Conservation (phyloP, 2,113 vertebrate species). For the Mastomys natalensis region DNA sequence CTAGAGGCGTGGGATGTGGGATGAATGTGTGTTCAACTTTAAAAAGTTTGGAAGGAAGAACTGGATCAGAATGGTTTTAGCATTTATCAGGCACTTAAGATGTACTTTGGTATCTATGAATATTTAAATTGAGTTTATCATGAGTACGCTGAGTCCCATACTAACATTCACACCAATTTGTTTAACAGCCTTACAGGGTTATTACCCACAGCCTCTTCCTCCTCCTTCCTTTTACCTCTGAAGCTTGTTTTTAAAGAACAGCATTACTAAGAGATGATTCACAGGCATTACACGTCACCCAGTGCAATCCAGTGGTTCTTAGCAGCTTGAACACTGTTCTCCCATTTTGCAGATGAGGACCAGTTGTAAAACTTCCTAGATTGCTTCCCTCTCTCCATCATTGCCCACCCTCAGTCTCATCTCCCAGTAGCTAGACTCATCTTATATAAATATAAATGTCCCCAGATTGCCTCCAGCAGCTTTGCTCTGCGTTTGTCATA, state of each 20-base stretch:
- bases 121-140: background rate
- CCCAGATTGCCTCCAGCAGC: background rate
- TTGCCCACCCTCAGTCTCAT: background rate
- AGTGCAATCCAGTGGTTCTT: background rate
- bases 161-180: background rate
- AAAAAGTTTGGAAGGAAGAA: slow-evolving; percentile 39
- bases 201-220: background rate
- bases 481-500: background rate
- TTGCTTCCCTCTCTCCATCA: background rate
- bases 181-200: background rate
- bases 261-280: background rate
- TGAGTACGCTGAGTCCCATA: background rate
- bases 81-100: background rate
- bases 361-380: background rate
- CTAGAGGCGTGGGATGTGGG: background rate
- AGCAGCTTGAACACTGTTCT: background rate
- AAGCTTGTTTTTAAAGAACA: background rate
- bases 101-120: background rate
- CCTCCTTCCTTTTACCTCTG: background rate
- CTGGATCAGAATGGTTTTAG: background rate
- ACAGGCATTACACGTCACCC: background rate
- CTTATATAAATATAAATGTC: background rate
- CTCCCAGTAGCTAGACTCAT: background rate
- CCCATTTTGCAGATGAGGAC: background rate
- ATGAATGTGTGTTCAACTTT: background rate